Evolutionary conservation across 2,113 vertebrate species (phyloP).

Genomic region (Microtus richardsoni): DNA sequence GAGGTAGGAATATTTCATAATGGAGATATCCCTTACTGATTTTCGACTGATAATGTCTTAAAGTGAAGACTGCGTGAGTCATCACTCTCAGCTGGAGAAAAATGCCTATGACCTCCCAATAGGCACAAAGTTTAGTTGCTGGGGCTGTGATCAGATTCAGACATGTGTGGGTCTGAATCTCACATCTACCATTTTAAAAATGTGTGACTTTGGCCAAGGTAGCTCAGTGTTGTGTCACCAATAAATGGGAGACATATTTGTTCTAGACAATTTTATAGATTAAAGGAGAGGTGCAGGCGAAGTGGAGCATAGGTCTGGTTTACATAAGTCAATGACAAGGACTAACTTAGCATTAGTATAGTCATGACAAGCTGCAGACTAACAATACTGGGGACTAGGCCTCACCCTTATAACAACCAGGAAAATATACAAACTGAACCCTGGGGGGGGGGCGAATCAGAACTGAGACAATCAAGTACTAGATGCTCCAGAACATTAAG

Average conservation of each 20-base stretch:
- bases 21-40: not conserved
- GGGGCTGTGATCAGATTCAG: not conserved
- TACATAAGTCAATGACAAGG: not conserved
- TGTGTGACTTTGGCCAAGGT: not conserved
- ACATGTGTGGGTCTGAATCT: not conserved
- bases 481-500: too few relatives aligned
- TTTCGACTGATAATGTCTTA: conserved; percentile 4
- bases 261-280: not conserved
- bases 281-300: not conserved
- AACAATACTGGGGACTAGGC: too few relatives aligned
- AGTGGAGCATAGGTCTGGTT: not conserved
- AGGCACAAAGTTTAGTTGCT: not conserved
- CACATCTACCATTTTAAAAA: not conserved
- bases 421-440: too few relatives aligned
- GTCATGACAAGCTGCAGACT: too few relatives aligned
- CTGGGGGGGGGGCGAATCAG: too few relatives aligned
- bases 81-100: not conserved
- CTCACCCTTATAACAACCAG: too few relatives aligned
- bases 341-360: too few relatives aligned
- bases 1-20: not conserved
- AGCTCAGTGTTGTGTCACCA: not conserved
- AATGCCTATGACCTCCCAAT: not conserved
- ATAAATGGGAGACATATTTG: conserved; percentile 35
- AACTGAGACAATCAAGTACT: too few relatives aligned
- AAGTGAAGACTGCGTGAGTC: not conserved